phyloP scores from a whole-genome alignment of 2,888 invertebrate genomes.

The Caenorhabditis sp. region DNA sequence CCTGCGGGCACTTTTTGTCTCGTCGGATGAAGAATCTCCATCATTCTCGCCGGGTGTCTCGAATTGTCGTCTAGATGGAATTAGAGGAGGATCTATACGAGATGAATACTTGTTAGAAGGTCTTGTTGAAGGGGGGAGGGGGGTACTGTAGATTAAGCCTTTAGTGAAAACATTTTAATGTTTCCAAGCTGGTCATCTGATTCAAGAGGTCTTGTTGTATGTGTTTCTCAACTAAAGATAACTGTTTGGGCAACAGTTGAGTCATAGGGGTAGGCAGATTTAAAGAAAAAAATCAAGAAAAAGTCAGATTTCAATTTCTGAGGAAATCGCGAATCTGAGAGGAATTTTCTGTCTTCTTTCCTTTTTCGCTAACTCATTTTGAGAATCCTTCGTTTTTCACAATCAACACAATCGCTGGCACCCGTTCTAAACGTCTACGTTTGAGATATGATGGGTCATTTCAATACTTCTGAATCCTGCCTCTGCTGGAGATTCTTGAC shows the following conservation, averaged over 20 bases:
- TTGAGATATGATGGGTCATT: too few relatives aligned
- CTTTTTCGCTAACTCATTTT: not conserved
- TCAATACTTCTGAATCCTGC: too few relatives aligned
- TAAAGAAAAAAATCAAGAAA: too few relatives aligned
- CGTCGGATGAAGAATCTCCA: too few relatives aligned
- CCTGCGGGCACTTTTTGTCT: not conserved
- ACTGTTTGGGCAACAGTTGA: constrained; percentile 1
- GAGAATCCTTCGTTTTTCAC: not conserved
- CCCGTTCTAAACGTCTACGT: too few relatives aligned
- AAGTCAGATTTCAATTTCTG: too few relatives aligned
- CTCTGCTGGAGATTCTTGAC: not conserved
- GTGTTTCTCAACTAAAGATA: not conserved
- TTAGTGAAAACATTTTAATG: too few relatives aligned
- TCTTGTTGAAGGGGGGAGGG: not conserved
- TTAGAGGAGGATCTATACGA: constrained; percentile 28
- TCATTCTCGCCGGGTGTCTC: constrained; percentile 39
- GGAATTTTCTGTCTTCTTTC: too few relatives aligned
- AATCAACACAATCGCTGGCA: too few relatives aligned
- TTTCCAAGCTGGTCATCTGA: too few relatives aligned
- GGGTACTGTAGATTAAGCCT: not conserved
- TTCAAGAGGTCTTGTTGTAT: too few relatives aligned
- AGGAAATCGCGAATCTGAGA: not conserved
- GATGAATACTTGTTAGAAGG: constrained; percentile 20
- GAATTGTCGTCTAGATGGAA: constrained; percentile 23
- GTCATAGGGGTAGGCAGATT: not conserved